phyloP scores from a whole-genome alignment of 2,113 vertebrate species.

The Ophthalmolycus amberensis region DNA sequence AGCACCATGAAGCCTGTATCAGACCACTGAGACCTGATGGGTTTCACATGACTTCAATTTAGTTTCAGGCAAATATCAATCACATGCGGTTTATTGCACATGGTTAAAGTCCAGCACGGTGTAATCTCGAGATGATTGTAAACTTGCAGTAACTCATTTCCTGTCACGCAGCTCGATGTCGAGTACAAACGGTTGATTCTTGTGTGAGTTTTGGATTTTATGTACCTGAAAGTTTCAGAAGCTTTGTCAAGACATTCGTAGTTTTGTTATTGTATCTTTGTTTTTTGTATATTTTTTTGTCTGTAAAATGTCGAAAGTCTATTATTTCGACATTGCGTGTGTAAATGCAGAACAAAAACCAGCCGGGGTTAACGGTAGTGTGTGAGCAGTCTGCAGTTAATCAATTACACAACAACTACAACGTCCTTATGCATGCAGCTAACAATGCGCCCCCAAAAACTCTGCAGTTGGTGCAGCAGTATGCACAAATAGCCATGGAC shows the following conservation, averaged over 20 bases:
- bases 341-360: no score
- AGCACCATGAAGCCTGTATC: background rate
- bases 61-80: conserved; percentile 3
- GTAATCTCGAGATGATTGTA: conserved; percentile 1
- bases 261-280: no score
- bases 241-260: background rate
- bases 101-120: conserved; percentile 27
- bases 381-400: no score
- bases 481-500: no score
- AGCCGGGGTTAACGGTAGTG: no score
- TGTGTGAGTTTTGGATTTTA: background rate
- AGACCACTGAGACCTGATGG: background rate
- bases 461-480: no score
- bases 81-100: conserved; percentile 39
- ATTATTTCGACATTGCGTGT: no score
- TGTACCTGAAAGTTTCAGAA: background rate
- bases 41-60: conserved; percentile 42
- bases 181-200: background rate
- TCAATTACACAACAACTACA: no score
- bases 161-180: conserved; percentile 15
- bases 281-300: background rate
- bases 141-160: conserved; percentile 57
- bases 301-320: no score
- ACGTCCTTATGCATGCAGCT: no score
- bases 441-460: no score